Conservation (phyloP, 2,888 invertebrate genomes). For the Cerceris ruficornis region DNA sequence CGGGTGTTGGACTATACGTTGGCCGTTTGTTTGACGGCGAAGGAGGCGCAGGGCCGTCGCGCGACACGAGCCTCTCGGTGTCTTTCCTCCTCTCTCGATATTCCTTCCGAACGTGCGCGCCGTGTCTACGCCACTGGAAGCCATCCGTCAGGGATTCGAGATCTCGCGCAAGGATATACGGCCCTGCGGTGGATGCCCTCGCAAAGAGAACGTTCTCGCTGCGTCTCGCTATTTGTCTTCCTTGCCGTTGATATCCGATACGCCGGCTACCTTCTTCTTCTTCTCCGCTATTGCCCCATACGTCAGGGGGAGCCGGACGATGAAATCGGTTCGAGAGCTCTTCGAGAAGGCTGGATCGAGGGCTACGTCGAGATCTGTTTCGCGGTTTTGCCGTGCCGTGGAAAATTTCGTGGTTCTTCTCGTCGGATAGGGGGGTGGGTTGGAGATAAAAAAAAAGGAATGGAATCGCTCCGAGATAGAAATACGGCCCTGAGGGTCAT, state of each 20-base stretch:
- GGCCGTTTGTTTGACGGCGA: constrained; percentile 63
- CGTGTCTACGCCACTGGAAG: constrained; percentile 53
- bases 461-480: constrained; percentile 5
- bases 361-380: background rate
- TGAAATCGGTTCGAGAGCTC: constrained; percentile 25
- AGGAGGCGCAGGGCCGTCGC: constrained; percentile 57
- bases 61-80: constrained; percentile 49
- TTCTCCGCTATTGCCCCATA: constrained; percentile 33
- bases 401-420: no score
- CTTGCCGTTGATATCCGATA: constrained; percentile 61
- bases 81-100: constrained; percentile 8
- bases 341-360: background rate
- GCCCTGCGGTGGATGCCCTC: constrained; percentile 62
- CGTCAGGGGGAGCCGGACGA: constrained; percentile 14
- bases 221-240: constrained; percentile 64
- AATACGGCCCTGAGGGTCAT: constrained; percentile 59
- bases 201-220: constrained; percentile 64
- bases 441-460: background rate
- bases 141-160: constrained; percentile 64
- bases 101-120: constrained; percentile 10
- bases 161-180: constrained; percentile 59
- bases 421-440: no score
- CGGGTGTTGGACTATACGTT: constrained; percentile 57
- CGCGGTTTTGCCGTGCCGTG: no score
- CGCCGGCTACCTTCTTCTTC: constrained; percentile 51